A percentile compares a stretch with the other conserved stretches of the same genome.
phyloP scores from a whole-genome alignment of 1,140 invertebrate genomes.

The Lineus longissimus region DNA sequence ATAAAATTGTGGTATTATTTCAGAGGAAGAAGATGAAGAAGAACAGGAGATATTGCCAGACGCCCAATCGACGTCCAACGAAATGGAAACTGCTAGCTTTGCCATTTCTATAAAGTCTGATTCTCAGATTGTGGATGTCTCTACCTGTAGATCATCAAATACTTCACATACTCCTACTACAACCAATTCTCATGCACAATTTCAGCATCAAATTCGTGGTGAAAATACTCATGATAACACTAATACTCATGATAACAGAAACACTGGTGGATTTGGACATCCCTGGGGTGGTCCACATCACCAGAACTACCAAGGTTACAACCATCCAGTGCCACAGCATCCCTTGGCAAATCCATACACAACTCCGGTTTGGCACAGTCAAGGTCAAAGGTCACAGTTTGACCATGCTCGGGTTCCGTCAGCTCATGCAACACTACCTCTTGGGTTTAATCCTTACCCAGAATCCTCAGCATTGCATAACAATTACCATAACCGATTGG shows the following conservation, averaged over 20 bases:
- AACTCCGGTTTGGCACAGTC: neutral
- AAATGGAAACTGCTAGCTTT: too few relatives aligned
- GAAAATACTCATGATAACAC: too few relatives aligned
- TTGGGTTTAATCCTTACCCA: slow-evolving; percentile 22
- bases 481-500: neutral
- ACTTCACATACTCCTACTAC: too few relatives aligned
- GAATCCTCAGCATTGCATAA: neutral
- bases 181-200: too few relatives aligned
- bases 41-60: too few relatives aligned
- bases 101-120: too few relatives aligned
- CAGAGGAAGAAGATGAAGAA: neutral
- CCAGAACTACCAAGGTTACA: neutral
- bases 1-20: neutral
- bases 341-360: slow-evolving; percentile 23
- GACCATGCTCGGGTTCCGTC: slow-evolving; percentile 29
- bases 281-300: neutral
- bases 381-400: slow-evolving; percentile 14
- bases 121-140: too few relatives aligned
- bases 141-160: too few relatives aligned
- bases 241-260: neutral
- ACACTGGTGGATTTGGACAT: neutral
- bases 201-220: too few relatives aligned
- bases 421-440: slow-evolving; percentile 30
- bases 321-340: slow-evolving; percentile 18
- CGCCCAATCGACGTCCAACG: too few relatives aligned